Percentiles rank a stretch among this genome's conserved stretches.
These are phyloP conservation scores for Tachina fera DNA, from an alignment of 2,888 invertebrate genomes.

Conservation along the genomic window DNA sequence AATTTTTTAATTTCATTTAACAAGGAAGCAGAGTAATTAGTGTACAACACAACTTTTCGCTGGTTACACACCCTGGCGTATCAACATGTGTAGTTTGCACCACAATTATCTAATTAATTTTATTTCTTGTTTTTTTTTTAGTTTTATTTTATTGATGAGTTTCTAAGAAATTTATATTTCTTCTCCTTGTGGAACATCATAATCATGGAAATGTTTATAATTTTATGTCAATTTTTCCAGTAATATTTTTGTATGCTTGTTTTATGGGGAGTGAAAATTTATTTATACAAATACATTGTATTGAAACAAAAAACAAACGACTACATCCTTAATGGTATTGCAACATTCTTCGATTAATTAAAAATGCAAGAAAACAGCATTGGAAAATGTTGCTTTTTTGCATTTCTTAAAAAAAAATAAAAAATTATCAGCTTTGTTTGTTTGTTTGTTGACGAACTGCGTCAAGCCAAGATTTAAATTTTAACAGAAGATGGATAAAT, in stretches of 20 bases:
- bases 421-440: too few species aligned
- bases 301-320: neutral
- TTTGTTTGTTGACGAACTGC: neutral
- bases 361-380: neutral
- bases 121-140: conserved; percentile 23
- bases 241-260: conserved; percentile 28
- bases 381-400: too few species aligned
- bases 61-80: conserved; percentile 67
- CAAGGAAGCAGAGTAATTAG: conserved; percentile 71
- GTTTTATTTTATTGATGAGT: conserved; percentile 7
- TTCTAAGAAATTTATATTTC: conserved; percentile 58
- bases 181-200: conserved; percentile 38
- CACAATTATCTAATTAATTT: conserved; percentile 69
- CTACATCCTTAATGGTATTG: conserved; percentile 24
- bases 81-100: conserved; percentile 69
- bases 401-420: too few species aligned
- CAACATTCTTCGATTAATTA: conserved; percentile 23
- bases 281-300: neutral
- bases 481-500: neutral
- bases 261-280: conserved; percentile 42
- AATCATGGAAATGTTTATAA: conserved; percentile 50
- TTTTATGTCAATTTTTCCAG: conserved; percentile 51
- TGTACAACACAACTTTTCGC: conserved; percentile 67
- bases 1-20: conserved; percentile 51
- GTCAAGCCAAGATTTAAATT: neutral